Evolutionary conservation across 1,140 invertebrate genomes (phyloP).

Genomic region (Meteorus sp.): DNA sequence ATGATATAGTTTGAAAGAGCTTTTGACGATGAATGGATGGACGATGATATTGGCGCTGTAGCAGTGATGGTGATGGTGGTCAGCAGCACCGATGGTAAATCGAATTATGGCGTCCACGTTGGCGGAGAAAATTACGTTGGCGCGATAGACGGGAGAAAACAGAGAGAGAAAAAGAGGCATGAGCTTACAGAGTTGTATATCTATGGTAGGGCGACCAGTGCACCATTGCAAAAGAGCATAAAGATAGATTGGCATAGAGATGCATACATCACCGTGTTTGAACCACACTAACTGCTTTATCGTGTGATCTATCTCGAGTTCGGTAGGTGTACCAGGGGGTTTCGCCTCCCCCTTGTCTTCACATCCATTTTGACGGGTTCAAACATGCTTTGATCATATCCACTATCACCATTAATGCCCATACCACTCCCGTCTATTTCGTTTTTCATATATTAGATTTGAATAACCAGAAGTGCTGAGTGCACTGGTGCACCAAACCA

Average conservation of each 20-base stretch:
- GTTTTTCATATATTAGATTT: too few relatives aligned
- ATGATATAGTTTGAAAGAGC: neutral
- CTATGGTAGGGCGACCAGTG: neutral
- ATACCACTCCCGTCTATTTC: too few relatives aligned
- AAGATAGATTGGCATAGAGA: too few relatives aligned
- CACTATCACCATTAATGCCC: too few relatives aligned
- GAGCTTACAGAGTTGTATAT: too few relatives aligned
- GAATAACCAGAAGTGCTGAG: too few relatives aligned
- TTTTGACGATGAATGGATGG: neutral
- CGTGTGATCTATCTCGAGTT: neutral
- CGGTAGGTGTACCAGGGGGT: neutral
- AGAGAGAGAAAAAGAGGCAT: too few relatives aligned
- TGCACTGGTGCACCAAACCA: too few relatives aligned
- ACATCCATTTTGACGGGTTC: neutral
- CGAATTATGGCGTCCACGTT: neutral
- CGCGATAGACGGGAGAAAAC: neutral
- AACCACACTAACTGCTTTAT: neutral
- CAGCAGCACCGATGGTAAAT: neutral
- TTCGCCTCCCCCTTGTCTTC: too few relatives aligned
- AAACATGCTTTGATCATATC: neutral
- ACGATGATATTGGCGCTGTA: too few relatives aligned
- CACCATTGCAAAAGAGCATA: too few relatives aligned
- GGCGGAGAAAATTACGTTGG: neutral
- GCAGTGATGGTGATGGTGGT: too few relatives aligned
- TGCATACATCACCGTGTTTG: neutral